phyloP scores from a whole-genome alignment of 2,113 vertebrate genomes.

The Hippocampus barbouri region DNA sequence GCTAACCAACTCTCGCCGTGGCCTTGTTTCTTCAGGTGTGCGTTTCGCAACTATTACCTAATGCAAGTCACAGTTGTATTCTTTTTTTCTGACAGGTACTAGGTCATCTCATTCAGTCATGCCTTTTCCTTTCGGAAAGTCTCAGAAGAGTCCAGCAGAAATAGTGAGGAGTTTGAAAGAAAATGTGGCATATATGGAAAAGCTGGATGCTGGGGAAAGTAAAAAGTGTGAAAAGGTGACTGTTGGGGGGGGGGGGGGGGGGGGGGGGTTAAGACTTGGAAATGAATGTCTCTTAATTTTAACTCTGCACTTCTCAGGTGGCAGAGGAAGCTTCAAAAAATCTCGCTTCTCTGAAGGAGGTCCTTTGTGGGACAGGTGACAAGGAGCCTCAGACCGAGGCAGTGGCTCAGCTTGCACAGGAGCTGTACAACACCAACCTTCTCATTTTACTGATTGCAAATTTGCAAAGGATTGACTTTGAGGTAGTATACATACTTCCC shows the following conservation, averaged over 20 bases:
- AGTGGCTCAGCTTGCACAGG: conserved; percentile 77
- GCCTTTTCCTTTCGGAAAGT: conserved; percentile 79
- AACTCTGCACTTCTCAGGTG: conserved; percentile 49
- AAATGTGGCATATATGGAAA: conserved; percentile 74
- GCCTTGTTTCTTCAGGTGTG: conserved; percentile 17
- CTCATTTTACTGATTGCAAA: conserved; percentile 76
- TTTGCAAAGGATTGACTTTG: conserved; percentile 77
- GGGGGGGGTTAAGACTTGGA: background rate
- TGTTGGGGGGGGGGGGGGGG: too few species aligned
- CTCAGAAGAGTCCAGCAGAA: conserved; percentile 78
- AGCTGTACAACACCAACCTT: conserved; percentile 79
- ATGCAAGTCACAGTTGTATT: conserved; percentile 5
- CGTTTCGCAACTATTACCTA: conserved; percentile 35
- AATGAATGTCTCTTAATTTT: background rate
- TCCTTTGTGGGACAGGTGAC: conserved; percentile 75
- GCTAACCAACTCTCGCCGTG: background rate
- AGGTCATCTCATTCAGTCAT: conserved; percentile 55
- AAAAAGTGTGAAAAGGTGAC: conserved; percentile 76
- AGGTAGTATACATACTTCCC: conserved; percentile 50
- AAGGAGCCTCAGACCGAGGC: conserved; percentile 80
- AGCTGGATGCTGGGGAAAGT: conserved; percentile 71
- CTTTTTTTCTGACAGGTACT: conserved; percentile 23
- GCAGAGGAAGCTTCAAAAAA: conserved; percentile 77
- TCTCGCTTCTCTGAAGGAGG: conserved; percentile 73
- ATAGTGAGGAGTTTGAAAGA: conserved; percentile 77